Evolutionary conservation across 2,797 vertebrate genomes (phyloP).

Genomic region (Hippocampus kuda): DNA sequence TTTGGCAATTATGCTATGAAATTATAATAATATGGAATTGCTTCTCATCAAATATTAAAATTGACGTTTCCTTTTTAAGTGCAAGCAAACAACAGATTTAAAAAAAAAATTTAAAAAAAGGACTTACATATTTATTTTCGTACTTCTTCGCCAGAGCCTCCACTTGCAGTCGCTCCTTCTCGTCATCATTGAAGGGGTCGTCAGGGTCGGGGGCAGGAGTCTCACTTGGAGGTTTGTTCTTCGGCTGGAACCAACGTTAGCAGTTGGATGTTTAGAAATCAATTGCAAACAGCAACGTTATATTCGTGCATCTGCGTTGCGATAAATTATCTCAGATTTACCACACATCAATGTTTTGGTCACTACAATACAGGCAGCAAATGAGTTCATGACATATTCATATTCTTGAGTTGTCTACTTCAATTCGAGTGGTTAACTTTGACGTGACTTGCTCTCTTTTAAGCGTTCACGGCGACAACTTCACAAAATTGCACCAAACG

Average conservation of each 20-base stretch:
- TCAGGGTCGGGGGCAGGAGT: slow-evolving; percentile 45
- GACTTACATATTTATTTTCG: slow-evolving; percentile 95
- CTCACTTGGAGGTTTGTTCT: slow-evolving; percentile 55
- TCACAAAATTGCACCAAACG: too few species aligned
- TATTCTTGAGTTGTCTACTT: too few species aligned
- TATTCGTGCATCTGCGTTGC: too few species aligned
- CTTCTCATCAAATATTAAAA: neutral
- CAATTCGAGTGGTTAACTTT: too few species aligned
- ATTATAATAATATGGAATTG: neutral
- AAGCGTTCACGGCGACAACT: too few species aligned
- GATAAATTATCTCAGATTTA: too few species aligned
- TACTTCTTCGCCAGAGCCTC: slow-evolving; percentile 90
- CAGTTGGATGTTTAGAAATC: neutral
- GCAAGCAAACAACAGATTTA: neutral
- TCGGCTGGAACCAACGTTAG: slow-evolving; percentile 43
- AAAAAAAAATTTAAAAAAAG: neutral
- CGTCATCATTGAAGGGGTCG: slow-evolving; percentile 79
- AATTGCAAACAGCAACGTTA: neutral
- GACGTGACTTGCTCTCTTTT: too few species aligned
- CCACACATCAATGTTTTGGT: too few species aligned
- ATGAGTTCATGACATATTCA: too few species aligned
- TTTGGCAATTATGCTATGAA: neutral
- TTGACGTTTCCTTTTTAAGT: neutral
- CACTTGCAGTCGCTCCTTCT: slow-evolving; percentile 75
- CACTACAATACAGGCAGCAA: too few species aligned